Conservation (phyloP, 1,140 invertebrate species). For the Drosophila watanabei region DNA sequence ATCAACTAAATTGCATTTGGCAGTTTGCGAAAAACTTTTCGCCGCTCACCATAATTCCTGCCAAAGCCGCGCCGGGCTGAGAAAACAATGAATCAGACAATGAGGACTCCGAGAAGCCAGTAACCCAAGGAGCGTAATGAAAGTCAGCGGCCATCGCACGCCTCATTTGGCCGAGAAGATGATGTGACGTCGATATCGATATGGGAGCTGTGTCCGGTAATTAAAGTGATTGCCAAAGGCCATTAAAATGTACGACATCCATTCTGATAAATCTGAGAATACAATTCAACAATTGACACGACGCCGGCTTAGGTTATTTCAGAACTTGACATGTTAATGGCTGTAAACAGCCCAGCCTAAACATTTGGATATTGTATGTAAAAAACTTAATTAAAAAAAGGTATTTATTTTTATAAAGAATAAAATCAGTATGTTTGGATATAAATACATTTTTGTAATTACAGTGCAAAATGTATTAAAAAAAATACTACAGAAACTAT, state of each 20-base stretch:
- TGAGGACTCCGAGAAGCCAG: not conserved
- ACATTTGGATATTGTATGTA: not conserved
- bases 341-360: not conserved
- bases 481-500: too few relatives aligned
- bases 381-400: not conserved
- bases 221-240: conserved; percentile 27
- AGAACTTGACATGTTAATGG: not conserved
- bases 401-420: too few relatives aligned
- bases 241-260: conserved; percentile 25
- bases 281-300: not conserved
- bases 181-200: conserved; percentile 36
- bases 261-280: not conserved
- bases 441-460: not conserved
- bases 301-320: not conserved
- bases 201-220: conserved; percentile 31
- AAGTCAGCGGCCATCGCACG: conserved; percentile 43
- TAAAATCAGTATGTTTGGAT: too few relatives aligned
- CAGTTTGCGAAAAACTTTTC: conserved; percentile 80
- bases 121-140: conserved; percentile 18
- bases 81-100: conserved; percentile 52
- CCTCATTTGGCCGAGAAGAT: conserved; percentile 51
- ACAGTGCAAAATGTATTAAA: too few relatives aligned
- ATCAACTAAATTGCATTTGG: conserved; percentile 84
- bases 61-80: conserved; percentile 13
- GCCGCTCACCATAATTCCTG: conserved; percentile 66